Conservation (phyloP, 2,888 invertebrate genomes). For the Tenthredo distinguenda region DNA sequence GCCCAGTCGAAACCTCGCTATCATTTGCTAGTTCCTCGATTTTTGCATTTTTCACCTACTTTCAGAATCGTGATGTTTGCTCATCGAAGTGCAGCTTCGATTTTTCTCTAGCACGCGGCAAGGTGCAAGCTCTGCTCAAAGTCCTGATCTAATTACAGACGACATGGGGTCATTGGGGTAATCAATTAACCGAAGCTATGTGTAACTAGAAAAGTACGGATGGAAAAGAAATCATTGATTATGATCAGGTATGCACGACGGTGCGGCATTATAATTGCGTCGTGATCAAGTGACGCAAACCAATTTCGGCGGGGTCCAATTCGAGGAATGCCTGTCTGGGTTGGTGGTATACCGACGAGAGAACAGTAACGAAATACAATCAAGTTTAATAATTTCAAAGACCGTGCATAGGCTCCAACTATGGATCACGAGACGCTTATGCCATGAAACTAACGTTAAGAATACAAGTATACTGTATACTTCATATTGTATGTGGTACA, state of each 20-base stretch:
- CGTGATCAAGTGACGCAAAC: slow-evolving; percentile 27
- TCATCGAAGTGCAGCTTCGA: no score
- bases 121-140: not conserved
- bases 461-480: not conserved
- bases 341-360: not conserved
- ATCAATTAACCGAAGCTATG: no score
- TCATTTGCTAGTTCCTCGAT: not conserved
- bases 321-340: slow-evolving; percentile 6
- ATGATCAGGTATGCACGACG: not conserved
- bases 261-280: slow-evolving; percentile 20
- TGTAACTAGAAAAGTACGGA: not conserved
- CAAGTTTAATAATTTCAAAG: not conserved
- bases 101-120: not conserved
- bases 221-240: not conserved
- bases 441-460: no score
- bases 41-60: not conserved
- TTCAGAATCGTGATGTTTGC: not conserved
- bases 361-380: slow-evolving; percentile 13
- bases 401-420: not conserved
- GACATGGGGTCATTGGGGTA: no score
- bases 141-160: not conserved
- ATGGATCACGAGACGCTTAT: not conserved
- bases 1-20: not conserved
- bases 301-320: slow-evolving; percentile 20
- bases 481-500: not conserved